A percentile compares a stretch with the other conserved stretches of the same genome.
Conservation (phyloP, 1,140 invertebrate genomes). For the Pogonomyrmex barbatus region DNA sequence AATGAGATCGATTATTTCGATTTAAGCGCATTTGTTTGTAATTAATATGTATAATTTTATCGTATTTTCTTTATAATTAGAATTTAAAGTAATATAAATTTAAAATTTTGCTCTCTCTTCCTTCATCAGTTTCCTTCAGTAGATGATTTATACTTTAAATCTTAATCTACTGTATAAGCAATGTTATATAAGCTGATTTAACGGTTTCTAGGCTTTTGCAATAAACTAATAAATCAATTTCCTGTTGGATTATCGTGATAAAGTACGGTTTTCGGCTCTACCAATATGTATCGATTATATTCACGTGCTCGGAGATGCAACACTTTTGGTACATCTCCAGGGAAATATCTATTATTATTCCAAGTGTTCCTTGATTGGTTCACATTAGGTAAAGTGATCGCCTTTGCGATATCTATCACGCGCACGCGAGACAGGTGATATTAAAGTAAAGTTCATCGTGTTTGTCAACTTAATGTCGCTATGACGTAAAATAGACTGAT, state of each 20-base stretch:
- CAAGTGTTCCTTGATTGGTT: conserved; percentile 70
- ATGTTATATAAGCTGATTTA: conserved; percentile 4
- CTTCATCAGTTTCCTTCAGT: not conserved
- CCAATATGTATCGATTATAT: not conserved
- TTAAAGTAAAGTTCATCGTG: conserved; percentile 68
- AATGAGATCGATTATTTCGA: not conserved
- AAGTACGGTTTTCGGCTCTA: not conserved
- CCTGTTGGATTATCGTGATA: conserved; percentile 31
- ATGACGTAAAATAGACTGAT: conserved; percentile 68
- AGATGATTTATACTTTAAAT: not conserved
- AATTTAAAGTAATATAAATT: conserved; percentile 1
- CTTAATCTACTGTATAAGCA: not conserved
- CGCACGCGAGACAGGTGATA: conserved; percentile 64
- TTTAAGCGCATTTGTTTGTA: not conserved
- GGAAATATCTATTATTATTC: conserved; percentile 69
- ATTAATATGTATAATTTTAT: not conserved
- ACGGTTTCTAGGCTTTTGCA: not conserved
- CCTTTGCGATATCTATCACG: conserved; percentile 61
- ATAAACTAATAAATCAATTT: conserved; percentile 34
- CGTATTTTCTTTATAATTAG: not conserved
- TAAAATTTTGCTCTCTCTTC: not conserved
- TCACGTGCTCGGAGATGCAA: not conserved
- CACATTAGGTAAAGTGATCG: conserved; percentile 67
- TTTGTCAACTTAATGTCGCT: conserved; percentile 74
- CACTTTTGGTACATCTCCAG: conserved; percentile 52